phyloP scores from a whole-genome alignment of 2,113 vertebrate genomes.

The Hyla sarda region DNA sequence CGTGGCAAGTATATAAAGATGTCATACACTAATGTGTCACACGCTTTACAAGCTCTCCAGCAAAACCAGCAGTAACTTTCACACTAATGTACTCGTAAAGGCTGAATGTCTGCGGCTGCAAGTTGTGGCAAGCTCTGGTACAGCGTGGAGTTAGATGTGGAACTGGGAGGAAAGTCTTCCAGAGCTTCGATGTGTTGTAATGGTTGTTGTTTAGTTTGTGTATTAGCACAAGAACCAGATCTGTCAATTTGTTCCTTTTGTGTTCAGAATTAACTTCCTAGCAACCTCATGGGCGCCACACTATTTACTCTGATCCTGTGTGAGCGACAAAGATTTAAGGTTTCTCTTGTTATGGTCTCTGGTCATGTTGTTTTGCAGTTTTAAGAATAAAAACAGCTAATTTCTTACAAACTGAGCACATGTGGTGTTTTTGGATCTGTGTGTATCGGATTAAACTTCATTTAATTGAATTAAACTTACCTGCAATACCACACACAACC shows the following conservation, averaged over 20 bases:
- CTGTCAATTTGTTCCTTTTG: slow-evolving; percentile 48
- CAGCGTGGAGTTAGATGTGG: not conserved
- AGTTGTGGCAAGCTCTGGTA: slow-evolving; percentile 5
- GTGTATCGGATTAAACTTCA: too few relatives aligned
- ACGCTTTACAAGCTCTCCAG: not conserved
- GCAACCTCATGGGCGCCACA: slow-evolving; percentile 6
- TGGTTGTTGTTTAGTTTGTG: slow-evolving; percentile 30
- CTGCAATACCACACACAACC: too few relatives aligned
- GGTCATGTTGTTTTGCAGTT: not conserved
- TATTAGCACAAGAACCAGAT: slow-evolving; percentile 53
- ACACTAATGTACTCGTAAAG: not conserved
- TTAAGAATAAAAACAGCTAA: too few relatives aligned
- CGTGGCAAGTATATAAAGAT: not conserved
- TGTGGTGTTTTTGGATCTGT: too few relatives aligned
- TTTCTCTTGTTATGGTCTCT: not conserved
- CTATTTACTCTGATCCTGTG: not conserved
- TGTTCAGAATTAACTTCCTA: slow-evolving; percentile 43
- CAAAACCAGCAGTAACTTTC: not conserved
- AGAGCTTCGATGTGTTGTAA: not conserved
- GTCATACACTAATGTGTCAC: not conserved
- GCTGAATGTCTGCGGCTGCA: not conserved
- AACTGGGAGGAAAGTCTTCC: not conserved
- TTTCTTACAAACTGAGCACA: too few relatives aligned
- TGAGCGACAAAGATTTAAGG: not conserved
- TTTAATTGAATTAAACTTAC: too few relatives aligned